A percentile compares a stretch with the other conserved stretches of the same genome.
Conservation (phyloP, 2,113 vertebrate species). For the Syrmaticus mikado region DNA sequence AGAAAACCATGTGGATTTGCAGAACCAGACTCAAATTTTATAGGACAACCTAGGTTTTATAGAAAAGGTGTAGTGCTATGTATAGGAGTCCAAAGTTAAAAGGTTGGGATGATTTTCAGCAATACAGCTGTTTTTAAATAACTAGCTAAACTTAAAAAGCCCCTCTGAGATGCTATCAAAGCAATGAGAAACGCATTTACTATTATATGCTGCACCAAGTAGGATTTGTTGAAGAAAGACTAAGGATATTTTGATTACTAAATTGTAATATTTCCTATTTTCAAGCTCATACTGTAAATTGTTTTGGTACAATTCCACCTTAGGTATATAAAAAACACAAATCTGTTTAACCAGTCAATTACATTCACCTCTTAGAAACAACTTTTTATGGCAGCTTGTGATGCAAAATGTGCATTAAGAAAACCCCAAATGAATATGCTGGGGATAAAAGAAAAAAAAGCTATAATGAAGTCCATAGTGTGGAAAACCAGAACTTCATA, state of each 20-base stretch:
- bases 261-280: background rate
- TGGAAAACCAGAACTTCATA: background rate
- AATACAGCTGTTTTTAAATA: background rate
- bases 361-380: background rate
- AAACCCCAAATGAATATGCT: background rate
- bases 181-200: background rate
- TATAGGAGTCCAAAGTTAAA: background rate
- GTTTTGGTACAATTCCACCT: background rate
- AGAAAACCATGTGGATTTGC: background rate
- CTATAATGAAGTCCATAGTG: background rate
- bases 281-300: background rate
- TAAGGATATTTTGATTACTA: background rate
- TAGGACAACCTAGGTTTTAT: background rate
- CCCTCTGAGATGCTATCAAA: background rate
- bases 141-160: background rate
- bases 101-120: background rate
- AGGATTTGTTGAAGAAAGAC: background rate
- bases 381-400: background rate
- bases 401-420: background rate
- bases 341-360: background rate
- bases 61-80: background rate
- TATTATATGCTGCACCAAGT: background rate
- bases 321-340: background rate
- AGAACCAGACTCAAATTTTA: background rate
- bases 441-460: background rate